phyloP scores from a whole-genome alignment of 2,888 invertebrate species.

The Acleris sparsana region DNA sequence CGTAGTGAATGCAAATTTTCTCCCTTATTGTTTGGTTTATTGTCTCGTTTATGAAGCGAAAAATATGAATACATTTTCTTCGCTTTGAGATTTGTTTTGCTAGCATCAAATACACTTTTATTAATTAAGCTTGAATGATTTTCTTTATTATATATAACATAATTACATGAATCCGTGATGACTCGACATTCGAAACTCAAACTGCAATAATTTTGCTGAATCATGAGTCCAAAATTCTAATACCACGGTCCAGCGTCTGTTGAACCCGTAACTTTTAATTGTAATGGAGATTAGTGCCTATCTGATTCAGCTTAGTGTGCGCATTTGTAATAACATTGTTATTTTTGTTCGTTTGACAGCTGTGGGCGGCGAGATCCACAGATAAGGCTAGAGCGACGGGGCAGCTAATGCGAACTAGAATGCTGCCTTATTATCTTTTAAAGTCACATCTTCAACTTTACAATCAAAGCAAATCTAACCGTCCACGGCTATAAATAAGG shows the following conservation, averaged over 20 bases:
- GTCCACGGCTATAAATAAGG: too few relatives aligned
- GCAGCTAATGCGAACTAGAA: conserved; percentile 56
- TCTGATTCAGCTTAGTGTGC: conserved; percentile 73
- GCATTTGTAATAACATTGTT: conserved; percentile 82
- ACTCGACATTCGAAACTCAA: not conserved
- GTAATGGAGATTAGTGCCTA: conserved; percentile 79
- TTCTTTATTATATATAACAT: not conserved
- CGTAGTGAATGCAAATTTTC: conserved; percentile 76
- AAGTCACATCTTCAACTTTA: too few relatives aligned
- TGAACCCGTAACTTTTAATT: conserved; percentile 76
- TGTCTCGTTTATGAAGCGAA: conserved; percentile 74
- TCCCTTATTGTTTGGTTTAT: conserved; percentile 78
- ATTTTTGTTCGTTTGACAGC: conserved; percentile 80
- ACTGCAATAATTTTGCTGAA: conserved; percentile 27
- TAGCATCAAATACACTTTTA: conserved; percentile 16
- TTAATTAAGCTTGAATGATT: conserved; percentile 9
- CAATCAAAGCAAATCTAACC: too few relatives aligned
- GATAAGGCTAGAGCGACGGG: conserved; percentile 61
- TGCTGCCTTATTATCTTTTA: not conserved
- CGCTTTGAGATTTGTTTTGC: conserved; percentile 37
- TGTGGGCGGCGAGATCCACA: conserved; percentile 74
- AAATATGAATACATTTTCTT: conserved; percentile 50
- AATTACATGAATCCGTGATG: too few relatives aligned
- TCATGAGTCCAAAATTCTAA: conserved; percentile 48
- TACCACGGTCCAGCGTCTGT: conserved; percentile 56